A percentile compares a stretch with the other conserved stretches of the same genome.
These are phyloP conservation scores for Lepus timidus DNA, from an alignment of 2,113 vertebrate genomes.

Conservation along the genomic window DNA sequence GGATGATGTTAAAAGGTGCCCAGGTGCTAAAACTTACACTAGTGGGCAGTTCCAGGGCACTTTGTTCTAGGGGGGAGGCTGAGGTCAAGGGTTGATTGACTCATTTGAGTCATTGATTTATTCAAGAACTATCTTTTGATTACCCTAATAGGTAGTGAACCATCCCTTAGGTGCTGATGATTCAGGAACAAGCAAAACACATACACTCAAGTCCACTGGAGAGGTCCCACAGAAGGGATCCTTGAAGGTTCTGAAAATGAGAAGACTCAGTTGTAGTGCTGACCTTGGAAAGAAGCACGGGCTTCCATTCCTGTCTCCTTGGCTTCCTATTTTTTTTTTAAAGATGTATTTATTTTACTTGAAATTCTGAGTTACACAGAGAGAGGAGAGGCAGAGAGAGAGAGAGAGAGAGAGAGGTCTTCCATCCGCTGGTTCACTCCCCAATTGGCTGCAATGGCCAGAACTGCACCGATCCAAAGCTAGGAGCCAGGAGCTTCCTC, in stretches of 20 bases:
- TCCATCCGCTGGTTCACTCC: no score
- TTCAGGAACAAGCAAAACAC: not conserved
- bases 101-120: not conserved
- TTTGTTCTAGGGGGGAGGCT: not conserved
- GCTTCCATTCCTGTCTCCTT: not conserved
- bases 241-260: not conserved
- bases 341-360: no score
- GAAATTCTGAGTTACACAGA: no score
- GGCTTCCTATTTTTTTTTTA: not conserved
- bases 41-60: not conserved
- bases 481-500: no score
- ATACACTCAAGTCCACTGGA: not conserved
- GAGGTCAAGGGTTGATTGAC: not conserved
- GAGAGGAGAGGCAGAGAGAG: no score
- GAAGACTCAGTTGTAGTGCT: not conserved
- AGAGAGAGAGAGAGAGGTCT: no score
- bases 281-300: not conserved
- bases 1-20: not conserved
- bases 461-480: no score
- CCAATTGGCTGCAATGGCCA: no score
- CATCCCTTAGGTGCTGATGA: not conserved
- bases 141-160: not conserved
- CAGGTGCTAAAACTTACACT: not conserved
- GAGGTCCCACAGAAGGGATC: not conserved
- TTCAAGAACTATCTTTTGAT: not conserved